A percentile compares a stretch with the other conserved stretches of the same genome.
phyloP scores from a whole-genome alignment of 2,113 vertebrate species.

The Orthonyx spaldingii region DNA sequence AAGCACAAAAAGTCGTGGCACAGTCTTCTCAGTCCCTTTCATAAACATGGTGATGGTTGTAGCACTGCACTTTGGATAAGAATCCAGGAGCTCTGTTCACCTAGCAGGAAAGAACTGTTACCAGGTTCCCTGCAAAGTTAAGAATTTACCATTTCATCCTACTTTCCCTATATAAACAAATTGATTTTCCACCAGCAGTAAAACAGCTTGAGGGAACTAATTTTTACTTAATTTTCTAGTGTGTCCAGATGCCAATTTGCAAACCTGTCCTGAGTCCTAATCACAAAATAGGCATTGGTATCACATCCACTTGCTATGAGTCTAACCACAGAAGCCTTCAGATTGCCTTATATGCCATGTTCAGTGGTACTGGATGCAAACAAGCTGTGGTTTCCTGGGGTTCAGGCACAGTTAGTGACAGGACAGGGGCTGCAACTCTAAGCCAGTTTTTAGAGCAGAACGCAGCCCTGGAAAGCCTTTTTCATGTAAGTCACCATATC shows the following conservation, averaged over 20 bases:
- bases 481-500: background rate
- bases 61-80: background rate
- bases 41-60: background rate
- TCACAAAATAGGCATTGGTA: background rate
- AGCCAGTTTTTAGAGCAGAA: background rate
- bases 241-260: background rate
- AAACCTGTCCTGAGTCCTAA: background rate
- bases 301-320: background rate
- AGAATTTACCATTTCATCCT: background rate
- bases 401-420: background rate
- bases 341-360: background rate
- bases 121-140: background rate
- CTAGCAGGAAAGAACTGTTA: background rate
- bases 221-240: background rate
- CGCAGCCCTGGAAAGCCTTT: background rate
- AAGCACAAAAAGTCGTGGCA: background rate
- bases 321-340: background rate
- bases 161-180: background rate
- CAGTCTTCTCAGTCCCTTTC: background rate
- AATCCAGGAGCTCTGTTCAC: background rate
- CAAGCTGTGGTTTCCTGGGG: background rate
- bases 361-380: background rate
- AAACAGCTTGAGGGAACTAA: background rate
- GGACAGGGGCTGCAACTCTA: rapidly evolving
- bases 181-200: background rate